phyloP scores from a whole-genome alignment of 2,797 vertebrate species.

The Saxicola maurus region DNA sequence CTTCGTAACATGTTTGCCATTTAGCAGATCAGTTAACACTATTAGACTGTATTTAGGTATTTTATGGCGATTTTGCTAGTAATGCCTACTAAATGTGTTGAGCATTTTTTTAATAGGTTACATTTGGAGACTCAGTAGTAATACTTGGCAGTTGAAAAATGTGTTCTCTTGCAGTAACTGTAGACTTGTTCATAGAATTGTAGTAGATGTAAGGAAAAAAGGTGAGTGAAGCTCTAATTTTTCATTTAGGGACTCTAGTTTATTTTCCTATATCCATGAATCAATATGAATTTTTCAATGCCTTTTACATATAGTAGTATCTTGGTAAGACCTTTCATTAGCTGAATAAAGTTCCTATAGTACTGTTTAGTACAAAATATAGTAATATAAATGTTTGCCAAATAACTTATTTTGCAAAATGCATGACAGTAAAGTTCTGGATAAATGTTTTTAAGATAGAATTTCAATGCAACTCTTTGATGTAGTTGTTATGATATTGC shows the following conservation, averaged over 20 bases:
- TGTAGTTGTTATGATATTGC: slow-evolving; percentile 40
- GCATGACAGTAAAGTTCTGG: slow-evolving; percentile 17
- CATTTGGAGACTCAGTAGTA: background rate
- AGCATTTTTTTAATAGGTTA: background rate
- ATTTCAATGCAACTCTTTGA: background rate
- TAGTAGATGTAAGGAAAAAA: background rate
- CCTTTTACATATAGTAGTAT: background rate
- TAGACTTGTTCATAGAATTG: background rate
- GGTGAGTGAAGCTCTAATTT: background rate
- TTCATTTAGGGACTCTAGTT: background rate
- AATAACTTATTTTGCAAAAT: slow-evolving; percentile 23
- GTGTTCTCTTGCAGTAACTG: background rate
- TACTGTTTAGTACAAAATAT: background rate
- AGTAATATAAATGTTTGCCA: background rate
- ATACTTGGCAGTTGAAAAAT: background rate
- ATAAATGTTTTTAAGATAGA: background rate
- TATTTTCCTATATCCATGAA: background rate
- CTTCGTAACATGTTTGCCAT: background rate
- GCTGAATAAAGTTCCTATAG: background rate
- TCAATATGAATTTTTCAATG: background rate
- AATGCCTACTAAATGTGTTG: background rate
- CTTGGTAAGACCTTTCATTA: background rate
- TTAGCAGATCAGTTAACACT: background rate
- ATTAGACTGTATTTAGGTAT: background rate
- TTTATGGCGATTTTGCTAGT: background rate